Base-by-base conservation (phyloP, 1,140 invertebrate species). In the Homarus americanus region DNA sequence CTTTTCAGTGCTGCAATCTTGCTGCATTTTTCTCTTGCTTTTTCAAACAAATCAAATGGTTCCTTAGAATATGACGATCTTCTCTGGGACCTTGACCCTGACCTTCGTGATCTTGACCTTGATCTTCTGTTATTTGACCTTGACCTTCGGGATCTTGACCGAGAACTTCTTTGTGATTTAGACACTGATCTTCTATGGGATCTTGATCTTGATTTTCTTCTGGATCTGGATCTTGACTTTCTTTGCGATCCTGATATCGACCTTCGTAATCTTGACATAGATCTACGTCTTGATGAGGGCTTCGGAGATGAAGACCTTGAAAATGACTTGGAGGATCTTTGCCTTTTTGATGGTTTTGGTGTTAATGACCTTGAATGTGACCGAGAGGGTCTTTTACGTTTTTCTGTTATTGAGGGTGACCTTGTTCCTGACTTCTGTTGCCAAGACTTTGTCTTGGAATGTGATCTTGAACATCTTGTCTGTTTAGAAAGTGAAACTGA, bases 141-240 rank as follows among this genome's bases (percentile, higher is more conserved):
- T 75, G 83, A 86, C 82, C 69, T 85, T 9, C 12, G 40, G 24
- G 83, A 86, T 86, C 83, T 86, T 20, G 83, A 86, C 28, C 83
- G 44, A 36, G 66, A 53, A 44, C 34, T 72, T 44, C 36, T 86
- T 20, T 20, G 40, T n/a, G 69, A 86, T 53, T 34, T 86, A 32
- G 83, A 86, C 36, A 24, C 41, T 4, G 79, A 82, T 63, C 38
- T 82, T 28, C 36, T 86, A 20, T 32, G n/a, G 15, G 83, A 86
- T 49, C 72, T 53, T 34, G 83, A 86, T 9, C 83, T 76, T 0
- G 83, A 86, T 34, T 32, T 80, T 32, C 69, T 76, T 17, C 44
- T 76, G 1, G 72, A 75, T 32, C 73, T 75, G 44, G 82, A 85
- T 1, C 40, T 44, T 73, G 63, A 32, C 5, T 49, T 28, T 58